These are phyloP conservation scores for Augiades crinisus DNA, from an alignment of 2,888 invertebrate species.

Conservation along the genomic window DNA sequence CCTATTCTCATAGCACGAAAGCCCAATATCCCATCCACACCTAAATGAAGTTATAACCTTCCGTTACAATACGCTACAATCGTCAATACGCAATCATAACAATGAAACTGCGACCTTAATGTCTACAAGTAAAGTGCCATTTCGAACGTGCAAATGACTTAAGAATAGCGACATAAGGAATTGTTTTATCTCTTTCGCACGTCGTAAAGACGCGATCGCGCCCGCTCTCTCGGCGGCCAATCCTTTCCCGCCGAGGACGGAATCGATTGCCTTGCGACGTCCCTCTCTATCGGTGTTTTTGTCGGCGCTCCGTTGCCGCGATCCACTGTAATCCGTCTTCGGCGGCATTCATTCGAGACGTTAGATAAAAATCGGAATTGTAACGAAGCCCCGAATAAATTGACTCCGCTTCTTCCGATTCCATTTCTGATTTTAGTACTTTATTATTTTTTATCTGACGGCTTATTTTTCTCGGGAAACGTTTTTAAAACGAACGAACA, in stretches of 20 bases:
- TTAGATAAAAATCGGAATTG: conserved; percentile 70
- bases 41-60: conserved; percentile 77
- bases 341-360: conserved; percentile 65
- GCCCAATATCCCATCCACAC: conserved; percentile 55
- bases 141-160: conserved; percentile 68
- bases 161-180: conserved; percentile 80
- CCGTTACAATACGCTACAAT: conserved; percentile 66
- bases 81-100: conserved; percentile 70
- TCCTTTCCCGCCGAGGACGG: conserved; percentile 69
- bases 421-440: conserved; percentile 55
- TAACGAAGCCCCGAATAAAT: conserved; percentile 68
- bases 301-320: conserved; percentile 51
- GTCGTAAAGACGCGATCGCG: conserved; percentile 68
- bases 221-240: conserved; percentile 61
- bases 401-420: conserved; percentile 59
- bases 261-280: conserved; percentile 69
- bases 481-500: conserved; percentile 6
- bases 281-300: conserved; percentile 75
- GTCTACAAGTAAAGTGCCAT: conserved; percentile 67
- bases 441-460: conserved; percentile 56
- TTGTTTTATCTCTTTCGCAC: conserved; percentile 79
- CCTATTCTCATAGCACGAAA: conserved; percentile 54
- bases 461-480: conserved; percentile 36
- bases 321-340: conserved; percentile 76
- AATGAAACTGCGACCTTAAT: conserved; percentile 78